Percentiles rank a stretch among this genome's conserved stretches.
Conservation (phyloP, 1,140 invertebrate species). For the Aporrectodea caliginosa region DNA sequence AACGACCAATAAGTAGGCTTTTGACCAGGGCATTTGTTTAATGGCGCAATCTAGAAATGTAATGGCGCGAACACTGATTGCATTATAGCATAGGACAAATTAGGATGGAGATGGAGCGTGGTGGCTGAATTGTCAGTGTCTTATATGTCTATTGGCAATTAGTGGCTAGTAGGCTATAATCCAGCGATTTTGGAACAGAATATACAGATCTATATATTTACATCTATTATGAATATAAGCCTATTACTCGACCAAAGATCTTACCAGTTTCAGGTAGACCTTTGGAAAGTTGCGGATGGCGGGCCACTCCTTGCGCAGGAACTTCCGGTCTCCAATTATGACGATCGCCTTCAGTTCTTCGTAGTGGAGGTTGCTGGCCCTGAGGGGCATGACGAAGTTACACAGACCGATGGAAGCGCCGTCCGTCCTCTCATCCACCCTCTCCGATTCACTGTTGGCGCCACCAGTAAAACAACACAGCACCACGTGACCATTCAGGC, state of each 20-base stretch:
- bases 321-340: slow-evolving; percentile 94
- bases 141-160: too few relatives aligned
- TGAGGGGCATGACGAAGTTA: slow-evolving; percentile 41
- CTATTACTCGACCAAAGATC: neutral
- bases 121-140: too few relatives aligned
- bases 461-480: slow-evolving; percentile 82
- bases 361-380: slow-evolving; percentile 95
- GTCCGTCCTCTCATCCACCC: too few relatives aligned
- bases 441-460: too few relatives aligned
- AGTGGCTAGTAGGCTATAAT: too few relatives aligned
- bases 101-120: too few relatives aligned
- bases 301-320: slow-evolving; percentile 92
- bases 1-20: too few relatives aligned
- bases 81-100: neutral
- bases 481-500: slow-evolving; percentile 70
- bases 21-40: too few relatives aligned
- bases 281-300: slow-evolving; percentile 64
- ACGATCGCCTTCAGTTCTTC: slow-evolving; percentile 98
- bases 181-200: too few relatives aligned
- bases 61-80: neutral
- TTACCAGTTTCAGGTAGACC: slow-evolving; percentile 21
- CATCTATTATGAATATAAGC: neutral
- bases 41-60: too few relatives aligned
- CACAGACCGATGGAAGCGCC: slow-evolving; percentile 81
- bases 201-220: too few relatives aligned